These are phyloP conservation scores for Lepidurus apus DNA, from an alignment of 1,140 invertebrate genomes.

Conservation along the genomic window DNA sequence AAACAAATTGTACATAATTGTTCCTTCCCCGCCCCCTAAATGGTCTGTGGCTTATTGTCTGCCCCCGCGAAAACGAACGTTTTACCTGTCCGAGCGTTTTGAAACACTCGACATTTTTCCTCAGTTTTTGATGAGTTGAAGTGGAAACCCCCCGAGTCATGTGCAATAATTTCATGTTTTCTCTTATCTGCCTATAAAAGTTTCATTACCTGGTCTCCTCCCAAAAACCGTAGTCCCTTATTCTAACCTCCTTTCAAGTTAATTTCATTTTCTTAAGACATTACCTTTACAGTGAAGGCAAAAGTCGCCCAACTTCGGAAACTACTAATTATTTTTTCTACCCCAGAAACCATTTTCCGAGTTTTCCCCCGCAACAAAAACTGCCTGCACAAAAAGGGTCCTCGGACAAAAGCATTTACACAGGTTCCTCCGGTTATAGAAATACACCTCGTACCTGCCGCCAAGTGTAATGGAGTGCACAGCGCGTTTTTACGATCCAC, in stretches of 20 bases:
- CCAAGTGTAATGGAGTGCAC: conserved; percentile 4
- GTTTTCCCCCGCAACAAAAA: neutral
- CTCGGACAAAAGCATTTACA: neutral
- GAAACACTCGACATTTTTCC: no score
- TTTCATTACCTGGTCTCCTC: conserved; percentile 6
- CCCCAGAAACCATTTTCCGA: neutral
- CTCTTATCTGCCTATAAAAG: conserved; percentile 3
- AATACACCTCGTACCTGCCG: neutral
- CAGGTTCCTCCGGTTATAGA: conserved; percentile 1
- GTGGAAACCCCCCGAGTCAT: neutral
- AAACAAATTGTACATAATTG: no score
- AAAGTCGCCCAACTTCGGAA: neutral
- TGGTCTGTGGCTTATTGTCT: no score
- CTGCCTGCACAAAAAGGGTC: neutral
- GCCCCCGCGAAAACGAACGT: no score
- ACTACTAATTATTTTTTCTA: conserved; percentile 12
- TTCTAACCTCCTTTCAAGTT: neutral
- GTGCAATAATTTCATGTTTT: conserved; percentile 15
- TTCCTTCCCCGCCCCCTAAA: no score
- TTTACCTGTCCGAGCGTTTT: no score
- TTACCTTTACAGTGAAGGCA: neutral
- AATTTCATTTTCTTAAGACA: conserved; percentile 11
- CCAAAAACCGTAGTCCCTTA: neutral
- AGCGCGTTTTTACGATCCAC: conserved; percentile 6
- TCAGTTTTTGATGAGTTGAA: neutral